Evolutionary conservation across 2,113 vertebrate species (phyloP), one percentile per base, ranked within the genome.

Genomic region (Scartelaos histophorus): DNA sequence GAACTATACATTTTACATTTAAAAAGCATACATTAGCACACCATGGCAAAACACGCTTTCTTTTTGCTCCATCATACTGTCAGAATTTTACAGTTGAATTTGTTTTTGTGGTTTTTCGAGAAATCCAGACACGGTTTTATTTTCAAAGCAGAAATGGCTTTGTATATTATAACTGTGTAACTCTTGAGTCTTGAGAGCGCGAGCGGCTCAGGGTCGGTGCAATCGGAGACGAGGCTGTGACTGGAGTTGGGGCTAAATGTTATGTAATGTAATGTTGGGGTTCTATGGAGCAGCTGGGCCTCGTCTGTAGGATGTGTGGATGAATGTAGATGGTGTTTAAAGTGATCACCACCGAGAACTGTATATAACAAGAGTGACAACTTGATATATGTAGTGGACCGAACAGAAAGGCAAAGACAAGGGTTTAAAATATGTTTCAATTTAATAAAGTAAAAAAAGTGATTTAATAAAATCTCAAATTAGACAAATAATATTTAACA

Each of bases 211-310:
- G 22, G 22, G 4, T 77, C 78, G 80, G 74, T 25, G 78, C 47
- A 69, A 34, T 76, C 38, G 51, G 76, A 35, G 82, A 81, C 79
- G 74, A 79, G 78, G 17, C 82, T 81, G 70, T 78, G 47, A 70
- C 66, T 69, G 67, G 71, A 77, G 79, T 35, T 81, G 76, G 7
- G 73, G 73, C 1, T 69, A 43, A 6, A 25, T 15, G 57, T 35
- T 61, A 35, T 61, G 58, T 34, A 61, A 54, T 21, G 19, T 56
- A n/a, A 34, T 34, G 25, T 61, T 7, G 25, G 7, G 21, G 56
- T 22, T 25, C 58, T 13, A 24, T 34, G 34, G 58, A 7, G 24
- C 58, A 17, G 58, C 12, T 19, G 24, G 17, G 7, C 15, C 25
- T 1, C 3, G 58, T 19, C 58, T 19, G 58, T 34, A 17, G 58